Conservation (phyloP, 1,140 invertebrate species). For the Drosophila kurseongensis region DNA sequence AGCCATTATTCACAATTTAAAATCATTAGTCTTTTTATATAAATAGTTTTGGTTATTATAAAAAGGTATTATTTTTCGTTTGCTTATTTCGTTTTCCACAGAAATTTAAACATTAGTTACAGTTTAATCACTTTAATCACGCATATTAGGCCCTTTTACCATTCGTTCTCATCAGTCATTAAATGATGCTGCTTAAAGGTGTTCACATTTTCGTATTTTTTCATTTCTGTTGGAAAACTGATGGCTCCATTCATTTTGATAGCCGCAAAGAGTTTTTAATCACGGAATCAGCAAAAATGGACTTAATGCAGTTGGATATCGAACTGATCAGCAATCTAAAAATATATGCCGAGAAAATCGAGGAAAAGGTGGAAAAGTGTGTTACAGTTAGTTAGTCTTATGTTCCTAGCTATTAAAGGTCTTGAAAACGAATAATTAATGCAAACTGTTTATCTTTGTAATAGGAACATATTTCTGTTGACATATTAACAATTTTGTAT, state of each 20-base stretch:
- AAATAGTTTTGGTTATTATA: too few species aligned
- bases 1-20: too few species aligned
- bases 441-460: too few species aligned
- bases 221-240: neutral
- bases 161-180: neutral
- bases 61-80: too few species aligned
- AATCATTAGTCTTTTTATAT: too few species aligned
- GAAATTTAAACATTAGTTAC: neutral
- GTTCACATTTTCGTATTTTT: neutral
- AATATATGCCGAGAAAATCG: constrained; percentile 17
- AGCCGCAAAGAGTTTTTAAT: neutral
- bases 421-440: too few species aligned
- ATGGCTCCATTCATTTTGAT: neutral
- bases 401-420: too few species aligned
- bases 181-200: constrained; percentile 9
- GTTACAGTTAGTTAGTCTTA: too few species aligned
- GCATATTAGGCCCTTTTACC: neutral
- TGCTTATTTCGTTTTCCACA: neutral
- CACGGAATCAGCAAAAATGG: neutral
- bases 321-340: constrained; percentile 27
- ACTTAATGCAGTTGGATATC: constrained; percentile 24
- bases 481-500: too few species aligned
- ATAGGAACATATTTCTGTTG: too few species aligned
- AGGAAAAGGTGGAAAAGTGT: constrained; percentile 18
- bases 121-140: constrained; percentile 1